A percentile compares a stretch with the other conserved stretches of the same genome.
These are phyloP conservation scores for Geopemphigus sp. DNA, from an alignment of 1,140 invertebrate genomes.

Conservation along the genomic window DNA sequence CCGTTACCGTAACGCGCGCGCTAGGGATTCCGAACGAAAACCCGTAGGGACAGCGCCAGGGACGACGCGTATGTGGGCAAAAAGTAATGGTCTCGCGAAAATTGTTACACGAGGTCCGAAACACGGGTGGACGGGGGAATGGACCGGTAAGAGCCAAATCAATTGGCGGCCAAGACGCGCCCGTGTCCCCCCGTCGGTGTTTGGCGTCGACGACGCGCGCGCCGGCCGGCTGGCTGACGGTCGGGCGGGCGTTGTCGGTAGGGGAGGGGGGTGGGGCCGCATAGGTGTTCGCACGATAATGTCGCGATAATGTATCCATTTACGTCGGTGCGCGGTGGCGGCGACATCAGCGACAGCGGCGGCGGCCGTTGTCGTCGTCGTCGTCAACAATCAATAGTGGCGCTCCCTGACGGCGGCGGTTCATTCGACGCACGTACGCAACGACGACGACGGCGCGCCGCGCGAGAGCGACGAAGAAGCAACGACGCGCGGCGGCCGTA, in stretches of 20 bases:
- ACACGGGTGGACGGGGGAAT: too few relatives aligned
- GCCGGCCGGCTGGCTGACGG: background rate
- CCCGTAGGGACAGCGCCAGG: too few relatives aligned
- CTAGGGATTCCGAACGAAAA: too few relatives aligned
- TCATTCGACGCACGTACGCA: background rate
- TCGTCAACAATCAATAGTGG: slow-evolving; percentile 49
- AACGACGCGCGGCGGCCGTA: background rate
- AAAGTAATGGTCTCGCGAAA: too few relatives aligned
- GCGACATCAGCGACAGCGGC: slow-evolving; percentile 14
- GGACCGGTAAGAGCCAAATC: too few relatives aligned
- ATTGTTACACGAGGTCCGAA: too few relatives aligned
- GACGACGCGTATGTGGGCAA: too few relatives aligned
- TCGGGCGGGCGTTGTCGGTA: background rate
- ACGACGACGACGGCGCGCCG: slow-evolving; percentile 1
- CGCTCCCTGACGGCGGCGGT: slow-evolving; percentile 19
- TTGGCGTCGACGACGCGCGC: background rate
- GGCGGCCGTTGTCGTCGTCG: slow-evolving; percentile 25
- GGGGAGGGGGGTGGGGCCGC: background rate
- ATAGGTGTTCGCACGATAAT: slow-evolving; percentile 51
- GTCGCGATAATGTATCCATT: slow-evolving; percentile 54
- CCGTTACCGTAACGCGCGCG: too few relatives aligned
- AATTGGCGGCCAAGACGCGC: slow-evolving; percentile 23
- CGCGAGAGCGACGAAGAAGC: background rate
- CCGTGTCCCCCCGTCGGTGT: too few relatives aligned
- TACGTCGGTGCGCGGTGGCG: slow-evolving; percentile 49